A percentile compares a stretch with the other conserved stretches of the same genome.
These are phyloP conservation scores for Zaprionus inermis DNA, from an alignment of 1,140 invertebrate genomes.

Conservation along the genomic window DNA sequence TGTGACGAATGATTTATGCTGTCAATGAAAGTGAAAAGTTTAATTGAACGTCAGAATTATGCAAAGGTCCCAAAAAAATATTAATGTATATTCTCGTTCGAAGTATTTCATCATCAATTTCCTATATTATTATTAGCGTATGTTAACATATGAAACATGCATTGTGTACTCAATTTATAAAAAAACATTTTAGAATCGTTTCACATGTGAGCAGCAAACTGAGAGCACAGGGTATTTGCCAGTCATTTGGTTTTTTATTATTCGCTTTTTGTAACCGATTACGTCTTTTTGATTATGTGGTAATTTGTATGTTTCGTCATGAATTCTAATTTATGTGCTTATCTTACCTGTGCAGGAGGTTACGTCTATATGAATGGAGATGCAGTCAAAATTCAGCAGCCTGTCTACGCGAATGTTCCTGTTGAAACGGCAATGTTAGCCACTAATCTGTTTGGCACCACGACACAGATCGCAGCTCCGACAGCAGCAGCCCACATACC, in stretches of 20 bases:
- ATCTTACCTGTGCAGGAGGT: conserved; percentile 60
- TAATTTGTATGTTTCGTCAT: not conserved
- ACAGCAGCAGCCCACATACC: conserved; percentile 76
- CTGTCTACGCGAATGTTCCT: conserved; percentile 82
- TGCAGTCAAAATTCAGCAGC: conserved; percentile 80
- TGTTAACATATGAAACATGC: not conserved
- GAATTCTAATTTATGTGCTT: conserved; percentile 9
- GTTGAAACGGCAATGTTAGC: conserved; percentile 83
- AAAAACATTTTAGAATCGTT: not conserved
- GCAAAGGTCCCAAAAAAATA: not conserved
- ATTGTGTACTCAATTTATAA: not conserved
- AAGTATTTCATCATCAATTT: not conserved
- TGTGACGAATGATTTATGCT: not conserved
- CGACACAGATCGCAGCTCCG: conserved; percentile 79
- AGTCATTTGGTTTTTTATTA: not conserved
- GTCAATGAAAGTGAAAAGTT: not conserved
- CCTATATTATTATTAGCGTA: not conserved
- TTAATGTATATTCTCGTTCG: not conserved
- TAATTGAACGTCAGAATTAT: not conserved
- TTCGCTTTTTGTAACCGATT: not conserved
- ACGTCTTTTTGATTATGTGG: conserved; percentile 1
- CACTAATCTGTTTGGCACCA: conserved; percentile 75
- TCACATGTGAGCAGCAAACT: not conserved
- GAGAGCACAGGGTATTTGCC: not conserved
- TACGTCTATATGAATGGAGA: conserved; percentile 84